These are phyloP conservation scores for Rostratula benghalensis DNA, from an alignment of 2,113 vertebrate species.

Conservation along the genomic window DNA sequence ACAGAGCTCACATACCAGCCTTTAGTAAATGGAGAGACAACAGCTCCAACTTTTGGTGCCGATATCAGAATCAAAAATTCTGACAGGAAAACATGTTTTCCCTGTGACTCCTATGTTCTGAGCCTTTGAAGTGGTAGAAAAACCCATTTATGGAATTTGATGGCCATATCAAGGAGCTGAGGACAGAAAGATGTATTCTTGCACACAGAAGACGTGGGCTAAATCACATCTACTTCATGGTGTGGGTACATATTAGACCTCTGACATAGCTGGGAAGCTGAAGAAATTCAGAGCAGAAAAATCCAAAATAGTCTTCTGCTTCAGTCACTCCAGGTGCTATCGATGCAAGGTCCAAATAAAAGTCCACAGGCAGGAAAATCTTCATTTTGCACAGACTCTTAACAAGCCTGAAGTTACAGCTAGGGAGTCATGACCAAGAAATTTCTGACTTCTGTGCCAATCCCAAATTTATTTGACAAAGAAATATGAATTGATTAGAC, in stretches of 20 bases:
- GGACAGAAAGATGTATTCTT: not conserved
- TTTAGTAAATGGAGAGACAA: not conserved
- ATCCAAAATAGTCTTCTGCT: not conserved
- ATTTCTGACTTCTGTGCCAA: constrained; percentile 11
- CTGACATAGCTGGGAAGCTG: not conserved
- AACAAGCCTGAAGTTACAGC: not conserved
- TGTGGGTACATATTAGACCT: not conserved
- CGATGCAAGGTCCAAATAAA: not conserved
- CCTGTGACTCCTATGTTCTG: not conserved
- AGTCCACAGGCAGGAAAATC: not conserved
- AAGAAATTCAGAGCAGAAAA: not conserved
- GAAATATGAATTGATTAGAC: constrained; percentile 46
- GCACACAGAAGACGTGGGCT: not conserved
- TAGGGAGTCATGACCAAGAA: not conserved
- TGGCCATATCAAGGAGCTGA: not conserved
- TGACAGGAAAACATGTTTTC: not conserved
- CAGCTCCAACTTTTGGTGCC: not conserved
- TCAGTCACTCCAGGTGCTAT: not conserved
- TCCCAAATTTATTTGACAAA: constrained; percentile 8
- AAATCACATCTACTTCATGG: not conserved
- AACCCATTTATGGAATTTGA: not conserved
- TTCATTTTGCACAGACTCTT: not conserved
- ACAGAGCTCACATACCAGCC: not conserved
- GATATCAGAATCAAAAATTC: not conserved
- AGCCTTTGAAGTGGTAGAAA: not conserved